Percentiles rank a stretch among this genome's conserved stretches.
Conservation (phyloP, 2,888 invertebrate genomes). For the Polymixis flavicincta region DNA sequence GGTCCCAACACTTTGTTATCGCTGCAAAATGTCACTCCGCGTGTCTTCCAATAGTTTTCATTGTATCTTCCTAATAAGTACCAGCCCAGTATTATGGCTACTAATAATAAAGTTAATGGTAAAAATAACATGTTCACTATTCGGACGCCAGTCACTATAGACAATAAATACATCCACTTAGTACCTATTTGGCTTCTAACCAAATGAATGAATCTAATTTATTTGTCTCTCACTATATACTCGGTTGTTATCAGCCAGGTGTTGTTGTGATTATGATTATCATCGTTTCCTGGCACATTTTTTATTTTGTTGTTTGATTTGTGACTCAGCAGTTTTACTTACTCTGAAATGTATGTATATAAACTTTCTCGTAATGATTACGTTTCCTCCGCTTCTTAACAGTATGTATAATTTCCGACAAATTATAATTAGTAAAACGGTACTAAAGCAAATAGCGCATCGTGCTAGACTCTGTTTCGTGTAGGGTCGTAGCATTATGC, state of each 20-base stretch:
- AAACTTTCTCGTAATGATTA: too few relatives aligned
- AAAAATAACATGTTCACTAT: constrained; percentile 37
- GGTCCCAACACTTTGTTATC: constrained; percentile 58
- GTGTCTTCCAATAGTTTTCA: constrained; percentile 74
- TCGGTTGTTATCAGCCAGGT: constrained; percentile 15
- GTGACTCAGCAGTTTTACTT: constrained; percentile 20
- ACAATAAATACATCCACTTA: constrained; percentile 2
- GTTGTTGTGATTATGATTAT: constrained; percentile 6
- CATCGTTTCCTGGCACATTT: constrained; percentile 1
- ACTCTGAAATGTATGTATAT: not conserved
- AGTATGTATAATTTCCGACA: not conserved
- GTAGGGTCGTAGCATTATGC: too few relatives aligned
- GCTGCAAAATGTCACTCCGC: constrained; percentile 64
- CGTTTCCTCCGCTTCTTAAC: too few relatives aligned
- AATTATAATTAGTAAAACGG: not conserved
- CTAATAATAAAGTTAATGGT: constrained; percentile 30
- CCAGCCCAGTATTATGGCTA: constrained; percentile 23
- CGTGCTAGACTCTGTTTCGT: too few relatives aligned
- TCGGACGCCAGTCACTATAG: not conserved
- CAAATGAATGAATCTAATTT: constrained; percentile 13
- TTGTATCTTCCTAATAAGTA: constrained; percentile 62
- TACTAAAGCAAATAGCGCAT: too few relatives aligned
- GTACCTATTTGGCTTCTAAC: constrained; percentile 1
- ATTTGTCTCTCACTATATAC: constrained; percentile 15
- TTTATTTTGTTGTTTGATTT: not conserved